A percentile compares a stretch with the other conserved stretches of the same genome.
phyloP scores from a whole-genome alignment of 2,797 vertebrate genomes.

The Pseudochromis fuscus region DNA sequence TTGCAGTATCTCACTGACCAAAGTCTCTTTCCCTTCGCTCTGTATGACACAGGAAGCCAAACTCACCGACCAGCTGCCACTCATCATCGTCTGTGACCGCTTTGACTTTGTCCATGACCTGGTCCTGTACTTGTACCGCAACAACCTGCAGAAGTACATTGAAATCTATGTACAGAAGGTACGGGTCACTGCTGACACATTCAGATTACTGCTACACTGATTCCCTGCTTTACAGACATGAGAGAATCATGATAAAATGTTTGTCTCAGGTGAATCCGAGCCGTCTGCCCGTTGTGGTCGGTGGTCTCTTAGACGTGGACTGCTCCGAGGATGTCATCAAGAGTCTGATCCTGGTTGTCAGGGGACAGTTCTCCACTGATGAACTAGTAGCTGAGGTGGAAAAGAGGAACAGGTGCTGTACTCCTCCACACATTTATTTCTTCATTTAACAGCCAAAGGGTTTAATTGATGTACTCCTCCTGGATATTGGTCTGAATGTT shows the following conservation, averaged over 20 bases:
- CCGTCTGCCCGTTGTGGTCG: conserved; percentile 96
- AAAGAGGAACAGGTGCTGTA: conserved; percentile 94
- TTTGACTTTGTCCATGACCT: conserved; percentile 99
- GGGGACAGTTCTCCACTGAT: conserved; percentile 98
- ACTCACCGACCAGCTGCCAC: conserved; percentile 96
- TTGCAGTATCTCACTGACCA: conserved; percentile 21
- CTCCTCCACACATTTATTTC: not conserved
- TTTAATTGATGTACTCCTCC: not conserved
- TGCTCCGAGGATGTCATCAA: conserved; percentile 99
- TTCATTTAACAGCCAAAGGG: not conserved
- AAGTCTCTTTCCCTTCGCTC: conserved; percentile 30
- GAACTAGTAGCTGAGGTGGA: conserved; percentile 98
- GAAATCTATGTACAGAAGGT: conserved; percentile 99
- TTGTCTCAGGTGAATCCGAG: conserved; percentile 93
- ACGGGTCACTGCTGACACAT: conserved; percentile 36
- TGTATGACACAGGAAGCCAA: conserved; percentile 95
- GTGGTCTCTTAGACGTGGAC: conserved; percentile 96
- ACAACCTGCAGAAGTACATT: conserved; percentile 99
- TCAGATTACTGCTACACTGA: not conserved
- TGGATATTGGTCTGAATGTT: not conserved
- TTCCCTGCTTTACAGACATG: not conserved
- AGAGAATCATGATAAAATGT: not conserved
- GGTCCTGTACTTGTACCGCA: conserved; percentile 98
- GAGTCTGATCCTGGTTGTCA: conserved; percentile 96
- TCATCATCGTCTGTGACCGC: conserved; percentile 98